phyloP scores from a whole-genome alignment of 2,888 invertebrate genomes.

The Chymomyza amoena region DNA sequence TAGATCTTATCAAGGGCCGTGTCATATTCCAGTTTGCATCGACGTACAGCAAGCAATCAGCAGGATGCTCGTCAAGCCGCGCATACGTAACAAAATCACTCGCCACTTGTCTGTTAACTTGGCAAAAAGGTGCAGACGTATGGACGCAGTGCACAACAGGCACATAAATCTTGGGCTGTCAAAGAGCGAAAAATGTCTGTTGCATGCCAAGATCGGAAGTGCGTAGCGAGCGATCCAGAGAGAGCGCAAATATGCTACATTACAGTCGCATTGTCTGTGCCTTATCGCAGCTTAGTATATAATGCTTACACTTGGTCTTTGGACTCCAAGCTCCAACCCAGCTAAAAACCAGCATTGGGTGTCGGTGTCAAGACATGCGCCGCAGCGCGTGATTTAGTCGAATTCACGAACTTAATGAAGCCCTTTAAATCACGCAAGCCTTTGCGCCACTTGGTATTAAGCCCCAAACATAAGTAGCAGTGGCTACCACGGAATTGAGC shows the following conservation, averaged over 20 bases:
- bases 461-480: slow-evolving; percentile 25
- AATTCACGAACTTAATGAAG: slow-evolving; percentile 80
- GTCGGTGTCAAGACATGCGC: slow-evolving; percentile 71
- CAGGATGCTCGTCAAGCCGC: not conserved
- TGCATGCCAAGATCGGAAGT: slow-evolving; percentile 58
- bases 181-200: slow-evolving; percentile 63
- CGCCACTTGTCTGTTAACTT: slow-evolving; percentile 5
- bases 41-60: not conserved
- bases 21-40: slow-evolving; percentile 53
- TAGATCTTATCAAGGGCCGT: slow-evolving; percentile 59
- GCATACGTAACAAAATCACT: not conserved
- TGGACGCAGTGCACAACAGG: slow-evolving; percentile 31
- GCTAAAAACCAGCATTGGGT: slow-evolving; percentile 5
- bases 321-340: not conserved
- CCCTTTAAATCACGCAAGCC: slow-evolving; percentile 79
- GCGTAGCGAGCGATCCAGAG: slow-evolving; percentile 39
- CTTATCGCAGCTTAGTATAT: slow-evolving; percentile 21
- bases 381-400: slow-evolving; percentile 79
- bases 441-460: slow-evolving; percentile 67
- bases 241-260: slow-evolving; percentile 5
- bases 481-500: slow-evolving; percentile 49
- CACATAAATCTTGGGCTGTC: slow-evolving; percentile 73
- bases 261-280: slow-evolving; percentile 34
- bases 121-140: slow-evolving; percentile 30
- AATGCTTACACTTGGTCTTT: slow-evolving; percentile 46